Evolutionary conservation across 2,113 vertebrate genomes (phyloP).

Genomic region (Heteronetta atricapilla): DNA sequence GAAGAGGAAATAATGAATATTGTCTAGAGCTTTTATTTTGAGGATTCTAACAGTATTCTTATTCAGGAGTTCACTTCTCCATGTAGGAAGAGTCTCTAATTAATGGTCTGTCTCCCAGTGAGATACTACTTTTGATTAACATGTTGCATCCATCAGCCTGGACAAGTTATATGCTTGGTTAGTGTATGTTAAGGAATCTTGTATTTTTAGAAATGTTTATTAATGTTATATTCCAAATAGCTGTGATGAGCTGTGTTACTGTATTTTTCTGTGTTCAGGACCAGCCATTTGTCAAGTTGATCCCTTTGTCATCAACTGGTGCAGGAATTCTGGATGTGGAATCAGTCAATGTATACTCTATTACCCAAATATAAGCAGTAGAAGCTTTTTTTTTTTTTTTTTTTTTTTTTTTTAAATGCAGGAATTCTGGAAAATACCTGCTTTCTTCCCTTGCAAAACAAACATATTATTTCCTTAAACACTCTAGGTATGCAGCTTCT

Average conservation of each 20-base stretch:
- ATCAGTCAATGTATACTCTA: not conserved
- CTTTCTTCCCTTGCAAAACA: not conserved
- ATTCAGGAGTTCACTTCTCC: not conserved
- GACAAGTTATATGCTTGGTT: not conserved
- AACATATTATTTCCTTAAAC: not conserved
- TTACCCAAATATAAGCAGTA: slow-evolving; percentile 25
- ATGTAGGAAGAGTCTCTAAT: not conserved
- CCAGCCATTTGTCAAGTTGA: not conserved
- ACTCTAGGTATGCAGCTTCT: not conserved
- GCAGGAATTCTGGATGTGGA: not conserved
- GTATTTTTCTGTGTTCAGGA: not conserved
- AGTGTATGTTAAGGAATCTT: not conserved
- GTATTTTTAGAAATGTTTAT: not conserved
- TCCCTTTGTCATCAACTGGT: not conserved
- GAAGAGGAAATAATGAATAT: not conserved
- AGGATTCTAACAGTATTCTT: not conserved
- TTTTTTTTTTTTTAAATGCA: not conserved
- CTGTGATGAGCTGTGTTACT: too few species aligned
- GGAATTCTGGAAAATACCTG: not conserved
- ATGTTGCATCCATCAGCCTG: not conserved
- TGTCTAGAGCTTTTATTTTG: not conserved
- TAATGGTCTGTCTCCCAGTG: not conserved
- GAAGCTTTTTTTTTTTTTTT: not conserved
- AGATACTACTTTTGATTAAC: not conserved
- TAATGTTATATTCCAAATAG: not conserved